Percentiles rank a stretch among this genome's conserved stretches.
Evolutionary conservation across 2,888 invertebrate species (phyloP).

Genomic region (Xestia rhomboidea): DNA sequence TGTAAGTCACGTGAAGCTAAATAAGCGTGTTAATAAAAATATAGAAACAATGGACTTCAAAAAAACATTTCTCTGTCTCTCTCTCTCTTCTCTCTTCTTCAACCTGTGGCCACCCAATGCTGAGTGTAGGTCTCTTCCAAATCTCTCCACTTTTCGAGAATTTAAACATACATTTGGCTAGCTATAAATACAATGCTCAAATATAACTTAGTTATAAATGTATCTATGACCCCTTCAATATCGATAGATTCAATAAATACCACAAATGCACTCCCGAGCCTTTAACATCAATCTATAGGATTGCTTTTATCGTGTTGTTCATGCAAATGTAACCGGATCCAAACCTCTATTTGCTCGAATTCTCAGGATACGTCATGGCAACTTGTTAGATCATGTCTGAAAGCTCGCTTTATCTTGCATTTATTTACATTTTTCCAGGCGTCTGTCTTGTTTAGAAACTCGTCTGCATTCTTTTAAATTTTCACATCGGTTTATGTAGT

Average conservation of each 20-base stretch:
- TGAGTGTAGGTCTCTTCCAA: too few relatives aligned
- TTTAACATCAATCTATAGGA: constrained; percentile 6
- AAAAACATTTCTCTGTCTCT: too few relatives aligned
- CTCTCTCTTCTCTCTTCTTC: too few relatives aligned
- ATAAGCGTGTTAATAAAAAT: too few relatives aligned
- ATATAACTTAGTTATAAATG: neutral
- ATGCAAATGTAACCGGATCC: constrained; percentile 47
- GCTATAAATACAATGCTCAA: too few relatives aligned
- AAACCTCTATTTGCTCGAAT: constrained; percentile 10
- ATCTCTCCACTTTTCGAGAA: too few relatives aligned
- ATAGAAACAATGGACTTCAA: too few relatives aligned
- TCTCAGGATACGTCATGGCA: neutral
- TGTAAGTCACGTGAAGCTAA: neutral
- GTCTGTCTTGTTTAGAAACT: neutral
- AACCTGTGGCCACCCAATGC: too few relatives aligned
- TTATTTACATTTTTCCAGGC: neutral
- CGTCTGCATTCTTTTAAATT: neutral
- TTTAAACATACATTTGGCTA: too few relatives aligned
- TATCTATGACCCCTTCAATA: neutral
- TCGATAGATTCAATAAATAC: constrained; percentile 1
- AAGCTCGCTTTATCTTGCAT: neutral
- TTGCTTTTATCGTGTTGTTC: constrained; percentile 6
- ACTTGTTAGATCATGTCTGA: neutral
- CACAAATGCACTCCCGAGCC: neutral
- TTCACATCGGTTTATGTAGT: neutral